These are phyloP conservation scores for Columba janthina DNA, from an alignment of 2,113 vertebrate species.

Conservation along the genomic window DNA sequence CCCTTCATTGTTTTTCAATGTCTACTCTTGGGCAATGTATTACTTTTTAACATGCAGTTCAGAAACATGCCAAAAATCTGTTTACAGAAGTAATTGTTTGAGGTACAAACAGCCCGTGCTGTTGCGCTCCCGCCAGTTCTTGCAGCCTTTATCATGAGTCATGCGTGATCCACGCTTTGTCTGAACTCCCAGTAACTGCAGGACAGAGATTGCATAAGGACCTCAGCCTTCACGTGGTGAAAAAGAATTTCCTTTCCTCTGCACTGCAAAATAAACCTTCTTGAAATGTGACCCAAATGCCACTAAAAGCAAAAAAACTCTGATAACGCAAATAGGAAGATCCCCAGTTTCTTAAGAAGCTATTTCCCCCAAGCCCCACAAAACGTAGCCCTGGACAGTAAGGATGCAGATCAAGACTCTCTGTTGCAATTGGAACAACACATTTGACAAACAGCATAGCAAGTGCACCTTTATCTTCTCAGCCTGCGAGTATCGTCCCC, in stretches of 20 bases:
- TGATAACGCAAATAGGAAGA: neutral
- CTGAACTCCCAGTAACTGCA: slow-evolving; percentile 42
- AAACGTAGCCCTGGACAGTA: neutral
- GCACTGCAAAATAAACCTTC: neutral
- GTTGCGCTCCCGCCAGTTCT: slow-evolving; percentile 39
- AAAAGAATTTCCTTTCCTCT: slow-evolving; percentile 22
- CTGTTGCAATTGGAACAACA: neutral
- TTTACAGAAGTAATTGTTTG: slow-evolving; percentile 50
- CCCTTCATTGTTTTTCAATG: slow-evolving; percentile 8
- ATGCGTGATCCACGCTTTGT: slow-evolving; percentile 1
- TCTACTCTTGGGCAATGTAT: neutral
- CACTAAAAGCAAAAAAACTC: neutral
- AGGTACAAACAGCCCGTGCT: slow-evolving; percentile 52
- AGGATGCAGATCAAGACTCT: too few species aligned
- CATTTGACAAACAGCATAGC: neutral
- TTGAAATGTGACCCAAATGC: neutral
- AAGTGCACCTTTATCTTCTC: neutral
- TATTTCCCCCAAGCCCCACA: too few species aligned
- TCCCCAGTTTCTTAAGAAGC: too few species aligned
- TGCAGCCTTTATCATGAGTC: slow-evolving; percentile 50
- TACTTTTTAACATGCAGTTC: neutral
- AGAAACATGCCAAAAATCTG: slow-evolving; percentile 41
- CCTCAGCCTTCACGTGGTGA: neutral
- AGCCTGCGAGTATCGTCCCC: neutral
- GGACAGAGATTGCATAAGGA: slow-evolving; percentile 29